Conservation (phyloP, 1,140 invertebrate species). For the Yoshiicerus persimilis region DNA sequence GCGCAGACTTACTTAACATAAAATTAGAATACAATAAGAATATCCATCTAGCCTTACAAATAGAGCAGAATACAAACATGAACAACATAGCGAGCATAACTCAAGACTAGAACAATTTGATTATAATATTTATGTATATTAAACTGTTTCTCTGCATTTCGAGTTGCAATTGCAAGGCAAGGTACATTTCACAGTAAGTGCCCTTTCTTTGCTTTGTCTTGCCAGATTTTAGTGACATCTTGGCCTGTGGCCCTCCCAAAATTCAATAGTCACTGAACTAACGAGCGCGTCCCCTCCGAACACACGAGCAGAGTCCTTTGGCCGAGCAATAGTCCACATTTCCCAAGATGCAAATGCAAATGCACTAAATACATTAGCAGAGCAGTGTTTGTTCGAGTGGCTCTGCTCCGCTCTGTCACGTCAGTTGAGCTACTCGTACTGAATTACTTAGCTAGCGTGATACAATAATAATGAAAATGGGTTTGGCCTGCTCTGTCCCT, state of each 20-base stretch:
- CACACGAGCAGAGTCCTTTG: not conserved
- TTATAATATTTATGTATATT: not conserved
- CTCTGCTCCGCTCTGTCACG: not conserved
- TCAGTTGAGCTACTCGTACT: not conserved
- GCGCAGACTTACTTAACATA: not conserved
- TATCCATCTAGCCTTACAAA: not conserved
- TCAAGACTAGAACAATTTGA: slow-evolving; percentile 19
- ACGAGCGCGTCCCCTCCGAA: not conserved
- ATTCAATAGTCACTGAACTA: not conserved
- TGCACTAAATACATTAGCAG: not conserved
- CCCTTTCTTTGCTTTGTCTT: not conserved
- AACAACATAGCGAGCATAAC: slow-evolving; percentile 11
- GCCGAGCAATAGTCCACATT: not conserved
- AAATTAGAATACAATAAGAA: not conserved
- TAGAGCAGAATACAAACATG: not conserved
- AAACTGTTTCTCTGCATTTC: not conserved
- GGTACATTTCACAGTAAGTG: not conserved
- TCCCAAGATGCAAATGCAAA: not conserved
- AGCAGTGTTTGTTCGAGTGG: not conserved
- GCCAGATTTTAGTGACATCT: not conserved
- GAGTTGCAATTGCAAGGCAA: not conserved
- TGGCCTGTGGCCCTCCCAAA: not conserved
- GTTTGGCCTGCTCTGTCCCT: not conserved
- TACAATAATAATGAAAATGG: slow-evolving; percentile 16
- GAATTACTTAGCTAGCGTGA: not conserved